Evolutionary conservation across 2,797 vertebrate genomes (phyloP).

Genomic region (Ceyx erithaca): DNA sequence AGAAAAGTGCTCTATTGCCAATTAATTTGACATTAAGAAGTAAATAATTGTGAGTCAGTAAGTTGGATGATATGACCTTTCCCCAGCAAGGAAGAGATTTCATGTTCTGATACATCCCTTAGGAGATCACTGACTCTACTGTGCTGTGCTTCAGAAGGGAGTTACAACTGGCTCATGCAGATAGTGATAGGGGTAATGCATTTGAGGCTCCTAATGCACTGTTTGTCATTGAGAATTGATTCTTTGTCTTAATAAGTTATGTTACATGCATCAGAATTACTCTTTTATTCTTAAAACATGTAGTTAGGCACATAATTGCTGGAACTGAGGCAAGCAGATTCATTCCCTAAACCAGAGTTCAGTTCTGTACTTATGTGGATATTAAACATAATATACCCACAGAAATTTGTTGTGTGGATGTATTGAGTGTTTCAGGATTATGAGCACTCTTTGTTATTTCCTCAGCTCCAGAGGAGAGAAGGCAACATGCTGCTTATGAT

Average conservation of each 20-base stretch:
- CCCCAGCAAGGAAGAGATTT: neutral
- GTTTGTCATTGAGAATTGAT: neutral
- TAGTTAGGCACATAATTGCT: neutral
- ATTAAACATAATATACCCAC: neutral
- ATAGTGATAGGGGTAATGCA: too few species aligned
- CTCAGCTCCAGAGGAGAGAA: neutral
- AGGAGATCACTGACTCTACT: neutral
- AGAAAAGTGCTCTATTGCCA: neutral
- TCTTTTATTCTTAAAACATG: neutral
- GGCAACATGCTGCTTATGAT: neutral
- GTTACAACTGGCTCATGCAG: neutral
- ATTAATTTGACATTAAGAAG: neutral
- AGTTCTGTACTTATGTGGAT: neutral
- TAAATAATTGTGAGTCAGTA: neutral
- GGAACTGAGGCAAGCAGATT: neutral
- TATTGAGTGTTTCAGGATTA: neutral
- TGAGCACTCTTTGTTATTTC: neutral
- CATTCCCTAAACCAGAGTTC: neutral
- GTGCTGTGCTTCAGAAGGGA: neutral
- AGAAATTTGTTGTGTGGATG: neutral
- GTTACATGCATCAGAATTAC: neutral
- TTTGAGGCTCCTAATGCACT: neutral
- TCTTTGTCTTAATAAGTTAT: neutral
- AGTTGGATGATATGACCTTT: neutral
- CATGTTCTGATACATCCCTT: neutral